These are phyloP conservation scores for Psittacus erithacus DNA, from an alignment of 2,113 vertebrate species.

Conservation along the genomic window DNA sequence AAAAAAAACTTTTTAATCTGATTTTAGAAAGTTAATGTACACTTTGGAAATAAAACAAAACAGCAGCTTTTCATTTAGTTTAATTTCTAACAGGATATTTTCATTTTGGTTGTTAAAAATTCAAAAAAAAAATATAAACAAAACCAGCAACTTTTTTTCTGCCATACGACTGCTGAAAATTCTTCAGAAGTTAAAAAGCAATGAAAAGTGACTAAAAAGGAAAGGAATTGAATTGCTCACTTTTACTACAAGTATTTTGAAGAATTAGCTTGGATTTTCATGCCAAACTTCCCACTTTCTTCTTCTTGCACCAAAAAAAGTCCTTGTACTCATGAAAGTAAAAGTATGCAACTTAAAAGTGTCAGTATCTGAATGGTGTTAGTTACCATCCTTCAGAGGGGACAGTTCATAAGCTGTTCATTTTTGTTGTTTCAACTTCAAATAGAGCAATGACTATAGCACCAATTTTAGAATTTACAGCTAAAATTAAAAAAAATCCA, in stretches of 20 bases:
- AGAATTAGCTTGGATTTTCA: neutral
- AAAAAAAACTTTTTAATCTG: neutral
- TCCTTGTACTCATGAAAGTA: neutral
- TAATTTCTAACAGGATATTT: neutral
- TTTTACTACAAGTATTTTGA: neutral
- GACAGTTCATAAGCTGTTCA: fast-evolving
- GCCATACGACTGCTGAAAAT: neutral
- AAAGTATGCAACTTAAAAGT: neutral
- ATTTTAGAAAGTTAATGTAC: neutral
- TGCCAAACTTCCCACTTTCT: neutral
- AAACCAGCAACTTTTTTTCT: neutral
- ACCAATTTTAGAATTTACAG: neutral
- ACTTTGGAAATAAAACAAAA: neutral
- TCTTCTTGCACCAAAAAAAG: neutral
- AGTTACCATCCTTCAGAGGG: neutral
- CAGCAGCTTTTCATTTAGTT: neutral
- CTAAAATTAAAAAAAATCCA: neutral
- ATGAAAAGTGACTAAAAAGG: neutral
- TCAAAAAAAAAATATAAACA: neutral
- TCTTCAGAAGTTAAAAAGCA: neutral
- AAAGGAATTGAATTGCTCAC: neutral
- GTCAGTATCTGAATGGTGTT: neutral
- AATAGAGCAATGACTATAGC: neutral
- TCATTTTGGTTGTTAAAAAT: neutral
- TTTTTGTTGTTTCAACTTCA: neutral